Evolutionary conservation across 2,113 vertebrate genomes (phyloP).

Genomic region (Rhabdornis inornatus): DNA sequence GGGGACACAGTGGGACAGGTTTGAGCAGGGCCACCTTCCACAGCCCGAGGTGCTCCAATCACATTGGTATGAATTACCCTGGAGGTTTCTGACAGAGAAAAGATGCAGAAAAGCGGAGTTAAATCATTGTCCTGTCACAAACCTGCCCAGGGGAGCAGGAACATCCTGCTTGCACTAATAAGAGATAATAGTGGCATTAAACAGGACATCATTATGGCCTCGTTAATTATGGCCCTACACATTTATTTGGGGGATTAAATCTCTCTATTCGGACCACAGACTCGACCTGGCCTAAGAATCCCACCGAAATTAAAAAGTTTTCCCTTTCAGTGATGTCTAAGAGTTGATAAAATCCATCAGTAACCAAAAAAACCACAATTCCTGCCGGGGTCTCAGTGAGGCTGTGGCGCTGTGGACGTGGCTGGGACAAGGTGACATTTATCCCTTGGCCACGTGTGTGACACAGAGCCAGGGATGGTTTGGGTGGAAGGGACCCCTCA

Average conservation of each 20-base stretch:
- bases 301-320: neutral
- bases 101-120: neutral
- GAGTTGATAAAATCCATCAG: neutral
- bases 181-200: neutral
- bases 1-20: neutral
- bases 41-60: neutral
- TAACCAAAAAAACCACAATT: too few relatives aligned
- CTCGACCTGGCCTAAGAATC: fast-evolving
- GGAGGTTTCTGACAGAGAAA: neutral
- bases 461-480: neutral
- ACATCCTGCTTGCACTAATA: neutral
- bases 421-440: neutral
- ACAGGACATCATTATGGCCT: neutral
- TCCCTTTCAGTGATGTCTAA: neutral
- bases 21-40: neutral
- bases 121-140: neutral
- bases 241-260: neutral
- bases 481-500: neutral
- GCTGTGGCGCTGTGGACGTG: fast-evolving
- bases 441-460: neutral
- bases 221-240: neutral
- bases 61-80: neutral
- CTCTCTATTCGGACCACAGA: neutral
- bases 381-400: fast-evolving
- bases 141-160: neutral